These are phyloP conservation scores for Corythoichthys haematopterus DNA, from an alignment of 2,113 vertebrate species.

Conservation along the genomic window DNA sequence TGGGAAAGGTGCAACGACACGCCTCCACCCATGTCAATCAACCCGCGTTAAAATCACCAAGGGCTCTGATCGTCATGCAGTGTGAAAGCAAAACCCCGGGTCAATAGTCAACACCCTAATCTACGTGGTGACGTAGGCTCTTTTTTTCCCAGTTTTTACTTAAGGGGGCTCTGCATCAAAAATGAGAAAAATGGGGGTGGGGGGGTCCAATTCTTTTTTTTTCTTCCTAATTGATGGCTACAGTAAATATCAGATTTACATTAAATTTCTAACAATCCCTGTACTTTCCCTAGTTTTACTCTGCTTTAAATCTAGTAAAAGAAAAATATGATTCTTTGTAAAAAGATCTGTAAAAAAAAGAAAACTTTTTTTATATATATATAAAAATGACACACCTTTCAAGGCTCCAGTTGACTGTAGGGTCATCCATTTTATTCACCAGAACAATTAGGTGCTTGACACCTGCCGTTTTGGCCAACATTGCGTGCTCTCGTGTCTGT, in stretches of 20 bases:
- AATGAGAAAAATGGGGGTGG: background rate
- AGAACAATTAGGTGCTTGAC: conserved; percentile 98
- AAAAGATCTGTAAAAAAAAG: too few species aligned
- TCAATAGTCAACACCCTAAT: too few species aligned
- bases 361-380: too few species aligned
- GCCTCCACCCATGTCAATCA: too few species aligned
- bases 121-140: too few species aligned
- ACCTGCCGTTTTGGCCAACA: conserved; percentile 97
- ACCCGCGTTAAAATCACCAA: too few species aligned
- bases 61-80: too few species aligned
- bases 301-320: background rate
- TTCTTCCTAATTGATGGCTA: too few species aligned
- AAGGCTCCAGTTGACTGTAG: conserved; percentile 96
- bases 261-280: background rate
- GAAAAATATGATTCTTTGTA: background rate
- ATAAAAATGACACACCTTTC: conserved; percentile 75
- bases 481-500: conserved; percentile 96
- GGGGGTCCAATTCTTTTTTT: background rate
- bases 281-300: background rate
- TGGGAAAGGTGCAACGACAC: too few species aligned
- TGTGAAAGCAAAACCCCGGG: too few species aligned
- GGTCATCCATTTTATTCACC: conserved; percentile 99
- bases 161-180: background rate
- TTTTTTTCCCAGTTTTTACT: too few species aligned
- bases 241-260: background rate